phyloP scores from a whole-genome alignment of 2,113 vertebrate genomes.

The Apodemus speciosus region DNA sequence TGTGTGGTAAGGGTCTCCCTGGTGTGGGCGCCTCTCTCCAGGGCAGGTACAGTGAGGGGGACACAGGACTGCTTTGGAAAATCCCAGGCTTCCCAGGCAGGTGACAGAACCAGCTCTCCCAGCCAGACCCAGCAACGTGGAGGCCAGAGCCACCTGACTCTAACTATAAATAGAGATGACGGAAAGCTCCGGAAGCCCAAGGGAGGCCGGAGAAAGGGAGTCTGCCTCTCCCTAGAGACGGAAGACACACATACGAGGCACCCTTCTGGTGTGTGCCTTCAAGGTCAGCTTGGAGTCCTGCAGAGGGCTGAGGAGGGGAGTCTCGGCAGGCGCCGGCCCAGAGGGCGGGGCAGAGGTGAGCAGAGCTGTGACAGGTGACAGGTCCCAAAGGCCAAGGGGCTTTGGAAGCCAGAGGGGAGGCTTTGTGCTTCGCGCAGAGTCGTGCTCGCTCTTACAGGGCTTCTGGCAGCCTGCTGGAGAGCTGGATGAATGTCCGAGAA shows the following conservation, averaged over 20 bases:
- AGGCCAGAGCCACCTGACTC: slow-evolving; percentile 75
- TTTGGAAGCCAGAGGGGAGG: background rate
- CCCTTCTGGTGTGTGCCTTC: background rate
- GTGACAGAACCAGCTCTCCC: slow-evolving; percentile 63
- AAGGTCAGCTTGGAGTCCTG: background rate
- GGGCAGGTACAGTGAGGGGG: background rate
- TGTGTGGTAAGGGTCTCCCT: background rate
- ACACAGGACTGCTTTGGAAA: background rate
- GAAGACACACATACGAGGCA: background rate
- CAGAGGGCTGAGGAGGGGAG: background rate
- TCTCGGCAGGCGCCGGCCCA: background rate
- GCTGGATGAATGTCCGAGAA: background rate
- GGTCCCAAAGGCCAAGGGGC: background rate
- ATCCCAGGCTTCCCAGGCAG: slow-evolving; percentile 40
- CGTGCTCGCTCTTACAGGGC: background rate
- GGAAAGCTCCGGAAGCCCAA: slow-evolving; percentile 64
- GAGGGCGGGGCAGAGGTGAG: background rate
- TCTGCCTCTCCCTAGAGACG: slow-evolving; percentile 10
- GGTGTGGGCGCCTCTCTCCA: background rate
- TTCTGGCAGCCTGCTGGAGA: background rate
- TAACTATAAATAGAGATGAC: slow-evolving; percentile 78
- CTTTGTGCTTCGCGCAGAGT: background rate
- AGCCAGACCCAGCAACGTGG: slow-evolving; percentile 33
- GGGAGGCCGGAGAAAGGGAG: slow-evolving; percentile 47
- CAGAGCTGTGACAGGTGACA: fast-evolving